These are phyloP conservation scores for Microcebus murinus DNA, from an alignment of 2,113 vertebrate genomes.

Conservation along the genomic window DNA sequence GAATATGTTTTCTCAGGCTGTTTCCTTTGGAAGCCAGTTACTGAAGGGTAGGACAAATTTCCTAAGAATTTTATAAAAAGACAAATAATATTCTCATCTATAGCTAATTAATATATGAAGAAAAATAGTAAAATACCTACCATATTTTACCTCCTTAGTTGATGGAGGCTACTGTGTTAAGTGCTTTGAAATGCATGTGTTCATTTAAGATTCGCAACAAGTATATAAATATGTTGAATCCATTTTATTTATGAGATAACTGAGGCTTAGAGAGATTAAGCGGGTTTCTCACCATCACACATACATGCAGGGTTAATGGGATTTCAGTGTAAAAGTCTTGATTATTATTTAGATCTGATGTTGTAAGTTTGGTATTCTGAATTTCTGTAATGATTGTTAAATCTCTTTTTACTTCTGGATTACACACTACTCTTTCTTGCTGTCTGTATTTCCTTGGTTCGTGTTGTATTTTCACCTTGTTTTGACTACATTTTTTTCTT, in stretches of 20 bases:
- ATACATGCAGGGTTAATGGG: not conserved
- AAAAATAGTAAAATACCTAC: not conserved
- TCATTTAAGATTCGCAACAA: not conserved
- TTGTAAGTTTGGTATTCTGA: not conserved
- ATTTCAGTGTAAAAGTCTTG: not conserved
- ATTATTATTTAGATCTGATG: not conserved
- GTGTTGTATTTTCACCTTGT: not conserved
- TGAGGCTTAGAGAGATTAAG: not conserved
- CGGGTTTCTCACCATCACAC: not conserved
- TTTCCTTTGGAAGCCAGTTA: not conserved
- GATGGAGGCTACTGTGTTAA: not conserved
- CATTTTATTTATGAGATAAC: not conserved
- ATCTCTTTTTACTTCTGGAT: not conserved
- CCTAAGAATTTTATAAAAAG: not conserved
- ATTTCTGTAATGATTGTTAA: not conserved
- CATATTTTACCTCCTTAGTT: not conserved
- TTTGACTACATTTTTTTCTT: not conserved
- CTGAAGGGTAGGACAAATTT: not conserved
- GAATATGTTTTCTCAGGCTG: not conserved
- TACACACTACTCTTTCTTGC: not conserved
- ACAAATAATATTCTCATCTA: not conserved
- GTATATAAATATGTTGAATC: not conserved
- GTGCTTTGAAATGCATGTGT: not conserved
- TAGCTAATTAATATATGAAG: not conserved
- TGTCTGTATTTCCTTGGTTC: not conserved